Percentiles rank a stretch among this genome's conserved stretches.
Conservation (phyloP, 1,140 invertebrate genomes). For the Arion vulgaris region DNA sequence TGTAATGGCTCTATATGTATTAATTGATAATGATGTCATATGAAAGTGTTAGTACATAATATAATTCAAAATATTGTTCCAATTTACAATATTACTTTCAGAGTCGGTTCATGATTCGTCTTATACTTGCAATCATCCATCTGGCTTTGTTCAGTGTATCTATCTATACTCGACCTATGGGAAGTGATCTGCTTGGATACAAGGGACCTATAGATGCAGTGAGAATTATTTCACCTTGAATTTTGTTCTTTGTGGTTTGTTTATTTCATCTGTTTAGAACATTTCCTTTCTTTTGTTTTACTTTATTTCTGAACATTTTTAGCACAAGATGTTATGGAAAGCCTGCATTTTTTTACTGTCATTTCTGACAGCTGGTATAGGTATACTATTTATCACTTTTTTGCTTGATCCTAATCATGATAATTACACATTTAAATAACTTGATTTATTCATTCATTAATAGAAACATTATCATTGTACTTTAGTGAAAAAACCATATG, state of each 20-base stretch:
- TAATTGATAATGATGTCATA: too few relatives aligned
- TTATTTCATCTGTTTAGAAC: background rate
- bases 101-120: slow-evolving; percentile 92
- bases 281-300: background rate
- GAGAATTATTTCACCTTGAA: slow-evolving; percentile 35
- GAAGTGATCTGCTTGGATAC: slow-evolving; percentile 74
- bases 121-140: slow-evolving; percentile 83
- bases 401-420: too few relatives aligned
- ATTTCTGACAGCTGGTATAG: too few relatives aligned
- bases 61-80: background rate
- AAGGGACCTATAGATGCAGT: slow-evolving; percentile 56
- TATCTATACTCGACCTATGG: slow-evolving; percentile 81
- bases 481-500: too few relatives aligned
- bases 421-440: too few relatives aligned
- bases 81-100: slow-evolving; percentile 67
- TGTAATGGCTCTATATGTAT: too few relatives aligned
- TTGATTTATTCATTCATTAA: too few relatives aligned
- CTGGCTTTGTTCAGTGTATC: slow-evolving; percentile 89
- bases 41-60: background rate
- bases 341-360: too few relatives aligned
- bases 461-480: too few relatives aligned
- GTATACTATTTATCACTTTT: too few relatives aligned
- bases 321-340: too few relatives aligned
- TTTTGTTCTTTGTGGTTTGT: background rate
- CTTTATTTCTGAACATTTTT: too few relatives aligned